Base-by-base conservation (phyloP, 2,113 vertebrate species). In the Lichenostomus cassidix region DNA sequence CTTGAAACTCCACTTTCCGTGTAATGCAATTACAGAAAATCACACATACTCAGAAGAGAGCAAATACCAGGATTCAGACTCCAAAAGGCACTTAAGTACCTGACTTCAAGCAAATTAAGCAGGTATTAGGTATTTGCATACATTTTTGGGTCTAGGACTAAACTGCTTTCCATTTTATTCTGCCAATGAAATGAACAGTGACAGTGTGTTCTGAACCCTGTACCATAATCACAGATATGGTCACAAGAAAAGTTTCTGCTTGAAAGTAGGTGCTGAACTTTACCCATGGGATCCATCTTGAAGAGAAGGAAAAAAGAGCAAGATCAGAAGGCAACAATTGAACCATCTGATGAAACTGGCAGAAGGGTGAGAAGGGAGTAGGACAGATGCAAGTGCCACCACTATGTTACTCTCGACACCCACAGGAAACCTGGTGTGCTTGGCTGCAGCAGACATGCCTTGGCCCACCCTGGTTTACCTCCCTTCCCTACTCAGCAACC, bases 1-100 rank as follows among this genome's bases (percentile, higher is more conserved):
- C 62, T 87, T 81, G 37, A 94, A 94, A 75, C 18, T 56, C 69
- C 6, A 20, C 77, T 95, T 96, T 71, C 18, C 29, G 53, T 67
- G 8, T 83, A 89, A 91, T 39, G 53, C 12, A 95, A 87, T 96
- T 94, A 87, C 22, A 82, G 65, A 92, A 94, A 96, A 96, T 89
- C 56, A 64, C 62, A 91, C 65, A 81, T 81, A 93, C 59, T 89
- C 44, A 56, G 56, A 71, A 76, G 44, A 92, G 71, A 87, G 65
- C 29, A 92, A 92, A 91, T 74, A 94, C 58, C 56, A 55, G 3
- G 31, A 91, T 73, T 31, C 28, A 83, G 65, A 76, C 58, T 49
- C 49, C 58, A 69, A 76, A 91, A 83, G 31, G 12, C 41, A 58
- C 35, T 87, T 87, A 79, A 68, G 47, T 59, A 71, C n/a, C 39